Evolutionary conservation across 2,888 invertebrate genomes (phyloP).

Genomic region (Parelbella ahira): DNA sequence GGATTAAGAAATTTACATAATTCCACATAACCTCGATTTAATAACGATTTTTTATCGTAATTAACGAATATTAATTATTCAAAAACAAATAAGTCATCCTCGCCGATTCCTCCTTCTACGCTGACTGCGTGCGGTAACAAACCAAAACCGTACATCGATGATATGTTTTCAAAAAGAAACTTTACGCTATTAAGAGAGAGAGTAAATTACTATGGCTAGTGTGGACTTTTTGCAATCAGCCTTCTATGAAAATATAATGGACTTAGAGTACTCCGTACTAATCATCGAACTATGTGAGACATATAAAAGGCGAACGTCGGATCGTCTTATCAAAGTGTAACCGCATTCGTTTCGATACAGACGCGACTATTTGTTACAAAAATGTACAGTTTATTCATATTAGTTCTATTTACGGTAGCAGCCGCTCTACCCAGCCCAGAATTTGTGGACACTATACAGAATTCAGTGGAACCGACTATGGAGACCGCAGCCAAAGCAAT

Average conservation of each 20-base stretch:
- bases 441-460: constrained; percentile 34
- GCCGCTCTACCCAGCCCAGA: constrained; percentile 61
- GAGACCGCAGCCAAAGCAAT: constrained; percentile 54
- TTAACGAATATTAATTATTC: constrained; percentile 11
- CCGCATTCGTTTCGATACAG: constrained; percentile 51
- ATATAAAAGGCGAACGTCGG: constrained; percentile 70
- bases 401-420: constrained; percentile 43
- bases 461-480: constrained; percentile 43
- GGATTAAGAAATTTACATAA: no score
- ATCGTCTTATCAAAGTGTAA: constrained; percentile 66
- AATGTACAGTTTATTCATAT: constrained; percentile 51
- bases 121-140: constrained; percentile 64
- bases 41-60: constrained; percentile 8
- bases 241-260: constrained; percentile 78
- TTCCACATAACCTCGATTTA: no score
- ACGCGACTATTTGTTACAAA: constrained; percentile 43
- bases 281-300: constrained; percentile 66
- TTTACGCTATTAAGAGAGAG: constrained; percentile 30
- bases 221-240: constrained; percentile 63
- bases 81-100: constrained; percentile 42
- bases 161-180: constrained; percentile 33
- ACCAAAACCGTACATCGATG: constrained; percentile 41
- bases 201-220: constrained; percentile 29
- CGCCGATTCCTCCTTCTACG: constrained; percentile 49
- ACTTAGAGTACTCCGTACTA: constrained; percentile 56